A percentile compares a stretch with the other conserved stretches of the same genome.
Conservation (phyloP, 2,113 vertebrate species). For the Anhinga anhinga region DNA sequence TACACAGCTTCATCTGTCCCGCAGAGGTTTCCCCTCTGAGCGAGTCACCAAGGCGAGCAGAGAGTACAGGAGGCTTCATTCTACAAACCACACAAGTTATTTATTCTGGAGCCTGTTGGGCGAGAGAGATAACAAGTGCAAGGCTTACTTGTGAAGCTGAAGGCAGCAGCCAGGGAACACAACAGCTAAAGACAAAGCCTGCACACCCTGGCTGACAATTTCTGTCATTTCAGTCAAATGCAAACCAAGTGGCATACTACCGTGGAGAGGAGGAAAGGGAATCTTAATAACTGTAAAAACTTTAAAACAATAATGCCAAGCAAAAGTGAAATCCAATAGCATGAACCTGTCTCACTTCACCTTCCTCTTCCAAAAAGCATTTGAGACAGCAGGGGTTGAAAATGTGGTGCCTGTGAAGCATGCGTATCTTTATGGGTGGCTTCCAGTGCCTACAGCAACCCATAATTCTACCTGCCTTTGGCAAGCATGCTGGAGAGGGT, state of each 20-base stretch:
- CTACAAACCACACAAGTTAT: not conserved
- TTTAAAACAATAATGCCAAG: not conserved
- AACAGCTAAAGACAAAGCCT: not conserved
- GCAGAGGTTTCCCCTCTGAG: not conserved
- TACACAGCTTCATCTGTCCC: not conserved
- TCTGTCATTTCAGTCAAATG: not conserved
- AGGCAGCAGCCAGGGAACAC: not conserved
- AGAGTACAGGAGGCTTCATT: not conserved
- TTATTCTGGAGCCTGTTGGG: not conserved
- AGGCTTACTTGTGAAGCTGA: not conserved
- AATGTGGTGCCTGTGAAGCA: not conserved
- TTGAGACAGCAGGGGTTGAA: not conserved
- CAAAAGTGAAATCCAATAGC: not conserved
- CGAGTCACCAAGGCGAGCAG: not conserved
- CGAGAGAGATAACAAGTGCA: not conserved
- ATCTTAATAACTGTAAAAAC: not conserved
- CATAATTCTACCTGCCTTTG: not conserved
- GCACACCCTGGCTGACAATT: not conserved
- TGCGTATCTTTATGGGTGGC: not conserved
- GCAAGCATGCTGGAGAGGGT: not conserved
- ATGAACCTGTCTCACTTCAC: not conserved
- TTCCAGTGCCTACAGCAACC: not conserved
- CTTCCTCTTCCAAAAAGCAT: not conserved
- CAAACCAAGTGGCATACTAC: not conserved
- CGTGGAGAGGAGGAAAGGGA: not conserved